phyloP scores from a whole-genome alignment of 2,888 invertebrate species.

The Acrobasis suavella region DNA sequence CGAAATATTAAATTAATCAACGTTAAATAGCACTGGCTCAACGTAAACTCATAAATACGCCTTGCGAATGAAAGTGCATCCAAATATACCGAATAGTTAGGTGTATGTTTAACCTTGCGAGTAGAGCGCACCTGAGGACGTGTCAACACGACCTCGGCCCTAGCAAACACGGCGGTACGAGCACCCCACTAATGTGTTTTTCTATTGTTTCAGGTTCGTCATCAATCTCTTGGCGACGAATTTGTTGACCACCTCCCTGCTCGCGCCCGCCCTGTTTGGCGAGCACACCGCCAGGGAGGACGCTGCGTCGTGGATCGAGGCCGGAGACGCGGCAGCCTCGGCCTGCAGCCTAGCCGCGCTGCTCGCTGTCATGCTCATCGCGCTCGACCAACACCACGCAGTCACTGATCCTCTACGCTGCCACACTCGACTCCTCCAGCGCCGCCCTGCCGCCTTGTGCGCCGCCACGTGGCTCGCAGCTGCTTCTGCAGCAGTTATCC shows the following conservation, averaged over 20 bases:
- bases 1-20: conserved; percentile 18
- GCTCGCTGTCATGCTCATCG: conserved; percentile 67
- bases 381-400: conserved; percentile 81
- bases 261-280: conserved; percentile 75
- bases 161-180: conserved; percentile 24
- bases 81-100: conserved; percentile 13
- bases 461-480: conserved; percentile 81
- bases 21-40: conserved; percentile 12
- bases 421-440: conserved; percentile 75
- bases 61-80: conserved; percentile 18
- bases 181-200: conserved; percentile 33
- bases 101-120: conserved; percentile 24
- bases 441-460: conserved; percentile 71
- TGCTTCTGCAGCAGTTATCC: conserved; percentile 60
- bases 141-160: conserved; percentile 28
- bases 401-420: conserved; percentile 78
- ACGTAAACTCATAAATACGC: conserved; percentile 15
- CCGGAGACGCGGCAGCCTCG: conserved; percentile 76
- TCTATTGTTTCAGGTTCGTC: conserved; percentile 84
- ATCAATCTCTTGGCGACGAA: conserved; percentile 81
- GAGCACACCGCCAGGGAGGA: conserved; percentile 84
- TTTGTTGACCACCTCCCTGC: conserved; percentile 73
- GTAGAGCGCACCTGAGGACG: conserved; percentile 28
- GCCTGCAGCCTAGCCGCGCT: conserved; percentile 67
- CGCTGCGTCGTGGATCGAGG: conserved; percentile 82